Conservation (phyloP, 2,113 vertebrate species). For the Odontophorus gujanensis region DNA sequence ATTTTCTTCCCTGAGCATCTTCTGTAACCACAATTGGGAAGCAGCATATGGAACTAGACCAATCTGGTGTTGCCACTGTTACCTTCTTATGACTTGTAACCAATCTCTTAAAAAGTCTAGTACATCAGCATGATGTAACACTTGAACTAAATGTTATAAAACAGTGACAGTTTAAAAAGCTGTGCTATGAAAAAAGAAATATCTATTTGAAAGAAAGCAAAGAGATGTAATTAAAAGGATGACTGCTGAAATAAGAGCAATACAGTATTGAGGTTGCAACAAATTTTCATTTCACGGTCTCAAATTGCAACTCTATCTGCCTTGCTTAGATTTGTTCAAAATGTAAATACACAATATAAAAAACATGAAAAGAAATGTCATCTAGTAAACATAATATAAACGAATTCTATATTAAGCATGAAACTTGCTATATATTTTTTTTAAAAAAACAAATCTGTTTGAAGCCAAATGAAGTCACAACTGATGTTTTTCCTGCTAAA, state of each 20-base stretch:
- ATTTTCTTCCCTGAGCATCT: not conserved
- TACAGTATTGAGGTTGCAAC: not conserved
- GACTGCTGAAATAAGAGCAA: not conserved
- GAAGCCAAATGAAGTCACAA: not conserved
- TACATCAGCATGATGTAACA: not conserved
- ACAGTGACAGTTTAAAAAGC: not conserved
- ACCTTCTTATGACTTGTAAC: not conserved
- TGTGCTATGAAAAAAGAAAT: not conserved
- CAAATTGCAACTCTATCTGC: not conserved
- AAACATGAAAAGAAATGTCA: not conserved
- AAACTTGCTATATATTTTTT: not conserved
- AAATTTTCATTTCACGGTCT: not conserved
- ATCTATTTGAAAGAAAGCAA: not conserved
- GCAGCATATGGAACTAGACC: rapidly evolving
- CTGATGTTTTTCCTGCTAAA: not conserved
- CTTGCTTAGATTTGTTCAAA: not conserved
- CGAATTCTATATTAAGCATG: not conserved
- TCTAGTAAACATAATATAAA: not conserved
- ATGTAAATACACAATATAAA: not conserved
- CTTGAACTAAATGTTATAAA: not conserved
- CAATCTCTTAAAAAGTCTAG: not conserved
- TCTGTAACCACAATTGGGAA: not conserved
- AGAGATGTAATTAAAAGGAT: not conserved
- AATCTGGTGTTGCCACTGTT: not conserved
- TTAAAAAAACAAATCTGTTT: not conserved